phyloP scores from a whole-genome alignment of 92 coral and sea anemone species.

The Porites cylindrica region DNA sequence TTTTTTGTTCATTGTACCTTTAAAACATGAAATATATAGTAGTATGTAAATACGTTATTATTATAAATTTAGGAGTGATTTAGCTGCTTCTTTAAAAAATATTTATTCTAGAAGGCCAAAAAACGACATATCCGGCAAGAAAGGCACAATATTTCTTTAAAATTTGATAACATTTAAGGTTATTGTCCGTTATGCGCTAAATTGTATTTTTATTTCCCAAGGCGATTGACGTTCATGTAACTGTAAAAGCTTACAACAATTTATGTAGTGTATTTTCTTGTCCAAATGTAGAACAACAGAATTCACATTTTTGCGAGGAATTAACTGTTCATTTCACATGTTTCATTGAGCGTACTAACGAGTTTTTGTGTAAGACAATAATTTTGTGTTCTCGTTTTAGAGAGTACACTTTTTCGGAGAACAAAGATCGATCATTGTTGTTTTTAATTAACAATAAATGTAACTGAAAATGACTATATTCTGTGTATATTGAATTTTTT shows the following conservation, averaged over 20 bases:
- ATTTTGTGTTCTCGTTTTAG: not conserved
- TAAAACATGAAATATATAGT: constrained; percentile 1
- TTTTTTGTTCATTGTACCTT: not conserved
- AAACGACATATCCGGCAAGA: not conserved
- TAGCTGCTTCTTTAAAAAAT: too few species aligned
- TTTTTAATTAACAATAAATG: constrained; percentile 4
- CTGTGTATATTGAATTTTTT: not conserved
- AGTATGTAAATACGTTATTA: not conserved
- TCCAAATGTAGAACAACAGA: too few species aligned
- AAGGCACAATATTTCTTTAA: not conserved
- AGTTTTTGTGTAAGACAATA: too few species aligned
- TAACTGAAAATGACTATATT: too few species aligned
- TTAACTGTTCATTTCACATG: too few species aligned
- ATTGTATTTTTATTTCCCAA: too few species aligned
- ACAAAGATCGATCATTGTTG: not conserved
- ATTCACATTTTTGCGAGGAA: too few species aligned
- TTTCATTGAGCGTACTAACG: too few species aligned
- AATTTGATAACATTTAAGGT: not conserved
- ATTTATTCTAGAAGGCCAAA: not conserved
- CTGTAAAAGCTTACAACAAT: too few species aligned
- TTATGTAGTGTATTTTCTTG: too few species aligned
- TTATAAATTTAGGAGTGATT: not conserved
- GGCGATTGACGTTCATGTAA: too few species aligned
- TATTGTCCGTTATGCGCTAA: not conserved
- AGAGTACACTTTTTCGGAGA: not conserved